A percentile compares a stretch with the other conserved stretches of the same genome.
Evolutionary conservation across 2,797 vertebrate species (phyloP).

Genomic region (Thripadectes ignobilis): DNA sequence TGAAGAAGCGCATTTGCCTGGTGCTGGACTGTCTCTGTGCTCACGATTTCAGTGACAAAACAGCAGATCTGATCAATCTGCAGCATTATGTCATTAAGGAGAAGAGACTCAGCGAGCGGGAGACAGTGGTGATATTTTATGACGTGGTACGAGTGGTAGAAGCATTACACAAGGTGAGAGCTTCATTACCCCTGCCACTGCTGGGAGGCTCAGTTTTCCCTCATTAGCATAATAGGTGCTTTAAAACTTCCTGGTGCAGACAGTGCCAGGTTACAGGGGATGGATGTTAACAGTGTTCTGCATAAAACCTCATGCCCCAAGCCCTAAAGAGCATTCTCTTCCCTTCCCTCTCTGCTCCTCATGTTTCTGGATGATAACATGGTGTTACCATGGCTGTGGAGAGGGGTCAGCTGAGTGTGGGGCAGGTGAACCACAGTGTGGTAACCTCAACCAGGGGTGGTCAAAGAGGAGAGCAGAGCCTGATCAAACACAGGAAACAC

Average conservation of each 20-base stretch:
- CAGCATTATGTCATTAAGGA: conserved; percentile 99
- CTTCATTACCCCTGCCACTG: not conserved
- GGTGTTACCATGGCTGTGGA: not conserved
- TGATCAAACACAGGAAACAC: not conserved
- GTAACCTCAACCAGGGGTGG: not conserved
- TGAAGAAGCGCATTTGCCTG: conserved; percentile 97
- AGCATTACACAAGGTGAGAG: conserved; percentile 93
- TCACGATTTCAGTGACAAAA: conserved; percentile 97
- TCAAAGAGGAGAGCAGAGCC: not conserved
- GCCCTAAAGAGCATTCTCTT: not conserved
- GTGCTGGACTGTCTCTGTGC: conserved; percentile 98
- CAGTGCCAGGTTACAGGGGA: not conserved
- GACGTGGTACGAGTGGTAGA: conserved; percentile 98
- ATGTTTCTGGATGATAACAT: rapidly evolving
- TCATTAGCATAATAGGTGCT: rapidly evolving
- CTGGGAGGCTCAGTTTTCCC: not conserved
- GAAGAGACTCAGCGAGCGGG: conserved; percentile 94
- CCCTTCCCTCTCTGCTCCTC: not conserved
- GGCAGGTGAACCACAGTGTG: not conserved
- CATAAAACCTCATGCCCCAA: rapidly evolving
- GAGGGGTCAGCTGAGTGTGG: not conserved
- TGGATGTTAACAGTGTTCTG: not conserved
- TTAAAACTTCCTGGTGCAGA: not conserved
- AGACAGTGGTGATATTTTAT: conserved; percentile 97
- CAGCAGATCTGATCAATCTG: conserved; percentile 97